Percentiles rank a stretch among this genome's conserved stretches.
Evolutionary conservation across 2,797 vertebrate genomes (phyloP).

Genomic region (Gallirallus australis): DNA sequence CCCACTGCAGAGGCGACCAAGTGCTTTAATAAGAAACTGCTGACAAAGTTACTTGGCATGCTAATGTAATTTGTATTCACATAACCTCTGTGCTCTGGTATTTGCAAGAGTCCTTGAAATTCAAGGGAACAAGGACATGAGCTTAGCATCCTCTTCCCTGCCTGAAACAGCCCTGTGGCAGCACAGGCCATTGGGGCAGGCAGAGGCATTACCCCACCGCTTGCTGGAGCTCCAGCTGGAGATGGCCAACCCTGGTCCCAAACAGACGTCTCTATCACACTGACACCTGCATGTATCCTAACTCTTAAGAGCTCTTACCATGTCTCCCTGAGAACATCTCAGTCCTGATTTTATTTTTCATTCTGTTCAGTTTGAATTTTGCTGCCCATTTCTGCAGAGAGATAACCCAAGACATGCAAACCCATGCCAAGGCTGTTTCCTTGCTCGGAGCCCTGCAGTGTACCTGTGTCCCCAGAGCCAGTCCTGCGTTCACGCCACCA

Average conservation of each 20-base stretch:
- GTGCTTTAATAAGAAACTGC: conserved; percentile 59
- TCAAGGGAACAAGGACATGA: conserved; percentile 47
- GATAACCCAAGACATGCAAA: rapidly evolving
- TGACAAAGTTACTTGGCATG: conserved; percentile 42
- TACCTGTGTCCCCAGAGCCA: neutral
- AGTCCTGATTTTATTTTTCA: neutral
- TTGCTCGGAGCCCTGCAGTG: neutral
- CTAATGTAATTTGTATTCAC: conserved; percentile 64
- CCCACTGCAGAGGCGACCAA: conserved; percentile 29
- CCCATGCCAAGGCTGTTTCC: neutral
- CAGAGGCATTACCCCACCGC: neutral
- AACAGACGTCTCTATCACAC: neutral
- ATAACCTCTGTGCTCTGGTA: conserved; percentile 48
- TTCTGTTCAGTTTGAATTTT: neutral
- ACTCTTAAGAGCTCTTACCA: neutral
- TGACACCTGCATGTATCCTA: neutral
- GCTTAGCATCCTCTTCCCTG: neutral
- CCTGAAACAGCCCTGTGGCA: neutral
- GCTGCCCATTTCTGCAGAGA: neutral
- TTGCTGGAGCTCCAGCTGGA: neutral
- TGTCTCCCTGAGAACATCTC: neutral
- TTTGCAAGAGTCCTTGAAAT: conserved; percentile 68
- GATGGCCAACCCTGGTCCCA: neutral
- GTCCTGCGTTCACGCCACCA: neutral
- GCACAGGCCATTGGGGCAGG: neutral